A percentile compares a stretch with the other conserved stretches of the same genome.
phyloP scores from a whole-genome alignment of 92 coral and sea anemone genomes.

The Phenganax stokvisi region DNA sequence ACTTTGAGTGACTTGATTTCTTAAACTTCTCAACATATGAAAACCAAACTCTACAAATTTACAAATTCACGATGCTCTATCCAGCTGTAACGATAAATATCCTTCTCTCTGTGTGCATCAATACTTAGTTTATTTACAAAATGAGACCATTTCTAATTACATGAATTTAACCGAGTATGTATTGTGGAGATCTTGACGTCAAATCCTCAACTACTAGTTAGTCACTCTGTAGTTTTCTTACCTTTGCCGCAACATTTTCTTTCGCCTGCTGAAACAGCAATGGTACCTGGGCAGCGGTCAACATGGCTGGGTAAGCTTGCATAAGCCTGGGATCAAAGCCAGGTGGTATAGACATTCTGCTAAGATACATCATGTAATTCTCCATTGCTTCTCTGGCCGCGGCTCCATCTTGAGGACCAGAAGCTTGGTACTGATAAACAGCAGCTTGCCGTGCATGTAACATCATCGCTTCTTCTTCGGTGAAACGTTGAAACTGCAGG shows the following conservation, averaged over 20 bases:
- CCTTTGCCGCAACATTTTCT: conserved; percentile 21
- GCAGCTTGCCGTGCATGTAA: background rate
- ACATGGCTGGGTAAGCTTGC: conserved; percentile 29
- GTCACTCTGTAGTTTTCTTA: background rate
- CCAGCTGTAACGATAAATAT: too few relatives aligned
- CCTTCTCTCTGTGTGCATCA: too few relatives aligned
- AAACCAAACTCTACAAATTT: too few relatives aligned
- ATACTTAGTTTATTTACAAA: too few relatives aligned
- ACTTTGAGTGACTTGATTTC: too few relatives aligned
- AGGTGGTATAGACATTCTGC: conserved; percentile 5
- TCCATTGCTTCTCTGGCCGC: conserved; percentile 36
- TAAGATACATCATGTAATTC: conserved; percentile 31
- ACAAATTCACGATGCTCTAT: too few relatives aligned
- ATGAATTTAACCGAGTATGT: too few relatives aligned
- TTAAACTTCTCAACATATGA: too few relatives aligned
- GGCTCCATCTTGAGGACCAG: conserved; percentile 15
- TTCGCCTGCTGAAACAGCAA: conserved; percentile 12
- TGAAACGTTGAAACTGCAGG: conserved; percentile 15
- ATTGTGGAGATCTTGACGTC: too few relatives aligned
- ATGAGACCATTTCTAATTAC: too few relatives aligned
- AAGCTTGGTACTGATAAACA: background rate
- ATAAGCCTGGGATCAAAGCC: conserved; percentile 29
- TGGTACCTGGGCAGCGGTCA: conserved; percentile 20
- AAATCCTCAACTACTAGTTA: too few relatives aligned
- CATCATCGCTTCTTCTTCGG: conserved; percentile 33